Conservation (phyloP, 2,113 vertebrate species). For the Cairina moschata region DNA sequence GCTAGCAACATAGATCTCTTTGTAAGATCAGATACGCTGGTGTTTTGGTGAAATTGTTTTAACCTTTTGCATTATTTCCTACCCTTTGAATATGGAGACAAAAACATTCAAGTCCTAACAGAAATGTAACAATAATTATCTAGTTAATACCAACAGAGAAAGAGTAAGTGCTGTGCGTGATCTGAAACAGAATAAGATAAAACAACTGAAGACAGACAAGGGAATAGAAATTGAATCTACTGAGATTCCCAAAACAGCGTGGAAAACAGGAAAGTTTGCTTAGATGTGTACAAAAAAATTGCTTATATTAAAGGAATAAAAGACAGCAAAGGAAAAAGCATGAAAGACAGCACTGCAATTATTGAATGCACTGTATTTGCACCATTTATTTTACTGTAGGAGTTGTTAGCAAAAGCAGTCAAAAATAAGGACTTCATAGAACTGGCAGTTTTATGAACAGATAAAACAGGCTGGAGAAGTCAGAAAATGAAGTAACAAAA, state of each 20-base stretch:
- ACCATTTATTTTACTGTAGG: neutral
- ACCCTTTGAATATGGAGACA: neutral
- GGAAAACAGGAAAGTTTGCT: neutral
- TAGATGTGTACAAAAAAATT: neutral
- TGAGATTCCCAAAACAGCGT: neutral
- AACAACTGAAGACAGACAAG: neutral
- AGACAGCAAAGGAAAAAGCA: neutral
- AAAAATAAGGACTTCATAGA: neutral
- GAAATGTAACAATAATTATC: neutral
- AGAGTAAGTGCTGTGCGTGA: neutral
- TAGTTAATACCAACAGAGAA: neutral
- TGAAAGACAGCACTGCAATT: neutral
- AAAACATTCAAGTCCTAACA: neutral
- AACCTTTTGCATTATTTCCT: neutral
- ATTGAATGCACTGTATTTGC: neutral
- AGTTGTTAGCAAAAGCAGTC: neutral
- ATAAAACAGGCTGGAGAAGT: neutral
- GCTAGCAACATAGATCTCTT: neutral
- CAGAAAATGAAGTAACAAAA: neutral
- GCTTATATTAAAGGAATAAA: neutral
- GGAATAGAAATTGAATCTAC: neutral
- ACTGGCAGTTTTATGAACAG: neutral
- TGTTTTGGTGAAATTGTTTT: neutral
- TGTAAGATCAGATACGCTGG: neutral
- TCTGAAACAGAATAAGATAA: neutral